Base-by-base conservation (phyloP, 2,797 vertebrate species). In the Limnodromus scolopaceus region DNA sequence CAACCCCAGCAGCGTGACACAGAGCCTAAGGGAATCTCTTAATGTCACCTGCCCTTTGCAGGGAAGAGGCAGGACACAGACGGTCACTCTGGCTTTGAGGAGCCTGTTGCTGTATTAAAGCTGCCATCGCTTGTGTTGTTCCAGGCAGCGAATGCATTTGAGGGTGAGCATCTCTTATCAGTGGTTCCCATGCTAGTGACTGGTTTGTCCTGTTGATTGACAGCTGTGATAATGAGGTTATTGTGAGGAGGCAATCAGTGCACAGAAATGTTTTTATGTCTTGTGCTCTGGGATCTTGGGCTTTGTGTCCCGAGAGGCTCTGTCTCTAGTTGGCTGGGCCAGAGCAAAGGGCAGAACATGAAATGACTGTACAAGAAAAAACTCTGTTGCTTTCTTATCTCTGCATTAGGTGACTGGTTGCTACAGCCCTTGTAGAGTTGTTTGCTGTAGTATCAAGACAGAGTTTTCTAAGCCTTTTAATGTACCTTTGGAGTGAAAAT, bases 241-340 rank as follows among this genome's bases (percentile, higher is more conserved):
- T 96, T 96, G 94, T 97, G 94, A 89, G 75, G 78, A 97, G 88
- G 78, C 86, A 96, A 25, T 92, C 81, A 27, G 89, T 87, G 95
- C 93, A 96, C 64, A 80, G 94, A 93, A 95, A 95, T 96, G 96
- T 96, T 97, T 96, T 96, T 77, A 87, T 96, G 94, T 96, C 92
- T 96, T 96, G 68, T 32, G 88, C 30, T 75, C 93, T 91, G 88
- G 84, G 92, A 92, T 96, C 88, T 94, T 94, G 86, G 86, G 57
- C 63, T 68, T 90, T 96, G 86, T 95, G 86, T 69, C 92, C 90
- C 1, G 24, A 70, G 90, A 95, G 86, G 76, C 82, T 96, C 77
- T 92, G 90, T 81, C 86, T 95, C 45, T 74, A 65, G 75, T 28
- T 91, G 88, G 78, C 90, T 93, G 87, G 57, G 77, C 77, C 55